Evolutionary conservation across 2,797 vertebrate species (phyloP).

Genomic region (Varecia variegata): DNA sequence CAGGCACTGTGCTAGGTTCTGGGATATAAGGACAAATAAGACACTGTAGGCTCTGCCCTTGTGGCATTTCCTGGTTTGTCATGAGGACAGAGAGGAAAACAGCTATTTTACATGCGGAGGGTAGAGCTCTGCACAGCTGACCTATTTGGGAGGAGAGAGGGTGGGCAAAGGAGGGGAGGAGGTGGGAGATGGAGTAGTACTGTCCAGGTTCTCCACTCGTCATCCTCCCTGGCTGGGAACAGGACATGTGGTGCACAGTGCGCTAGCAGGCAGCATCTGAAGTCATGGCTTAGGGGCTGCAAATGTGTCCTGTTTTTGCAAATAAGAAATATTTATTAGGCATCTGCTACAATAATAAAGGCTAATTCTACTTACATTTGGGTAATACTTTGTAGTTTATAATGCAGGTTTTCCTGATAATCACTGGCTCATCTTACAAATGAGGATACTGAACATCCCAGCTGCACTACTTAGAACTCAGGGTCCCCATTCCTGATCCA

Average conservation of each 20-base stretch:
- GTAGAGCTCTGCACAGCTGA: not conserved
- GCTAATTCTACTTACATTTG: not conserved
- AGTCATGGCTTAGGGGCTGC: not conserved
- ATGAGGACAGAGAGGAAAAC: not conserved
- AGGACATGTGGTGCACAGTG: not conserved
- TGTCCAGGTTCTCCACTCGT: not conserved
- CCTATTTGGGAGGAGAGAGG: not conserved
- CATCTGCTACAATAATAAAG: not conserved
- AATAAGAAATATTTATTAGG: not conserved
- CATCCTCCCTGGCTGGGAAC: not conserved
- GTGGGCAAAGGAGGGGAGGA: no score
- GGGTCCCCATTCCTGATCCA: not conserved
- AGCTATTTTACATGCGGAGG: not conserved
- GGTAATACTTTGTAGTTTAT: not conserved
- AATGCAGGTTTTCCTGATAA: not conserved
- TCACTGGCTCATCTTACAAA: not conserved
- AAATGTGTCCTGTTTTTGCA: not conserved
- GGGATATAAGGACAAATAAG: not conserved
- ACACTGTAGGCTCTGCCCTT: not conserved
- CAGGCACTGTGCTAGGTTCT: not conserved
- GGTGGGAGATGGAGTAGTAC: fast-evolving
- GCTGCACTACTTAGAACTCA: not conserved
- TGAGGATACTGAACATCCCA: not conserved
- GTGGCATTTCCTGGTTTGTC: not conserved
- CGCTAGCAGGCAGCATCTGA: no score